phyloP scores from a whole-genome alignment of 2,113 vertebrate genomes.

The Sinocyclocheilus rhinocerous region DNA sequence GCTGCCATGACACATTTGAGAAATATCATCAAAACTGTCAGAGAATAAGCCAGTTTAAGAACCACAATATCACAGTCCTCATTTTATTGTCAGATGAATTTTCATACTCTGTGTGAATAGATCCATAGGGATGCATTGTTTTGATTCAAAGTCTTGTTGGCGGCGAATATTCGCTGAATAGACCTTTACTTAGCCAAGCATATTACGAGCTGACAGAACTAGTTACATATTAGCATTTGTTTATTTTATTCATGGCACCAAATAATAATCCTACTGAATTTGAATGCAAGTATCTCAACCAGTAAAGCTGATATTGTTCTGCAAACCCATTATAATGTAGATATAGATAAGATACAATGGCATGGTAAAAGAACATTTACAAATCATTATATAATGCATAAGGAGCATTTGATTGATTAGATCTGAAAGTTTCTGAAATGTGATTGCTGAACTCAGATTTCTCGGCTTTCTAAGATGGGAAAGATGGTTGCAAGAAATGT shows the following conservation, averaged over 20 bases:
- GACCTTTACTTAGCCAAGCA: background rate
- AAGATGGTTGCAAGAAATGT: background rate
- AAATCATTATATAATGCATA: background rate
- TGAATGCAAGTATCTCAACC: background rate
- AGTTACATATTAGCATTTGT: background rate
- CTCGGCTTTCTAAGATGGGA: background rate
- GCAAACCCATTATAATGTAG: constrained; percentile 3
- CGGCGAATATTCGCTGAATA: background rate
- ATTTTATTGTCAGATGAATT: constrained; percentile 8
- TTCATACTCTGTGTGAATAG: background rate
- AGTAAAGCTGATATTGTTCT: background rate
- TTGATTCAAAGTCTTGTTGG: background rate
- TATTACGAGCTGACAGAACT: background rate
- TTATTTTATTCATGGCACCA: background rate
- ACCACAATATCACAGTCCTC: background rate
- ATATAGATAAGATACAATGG: background rate
- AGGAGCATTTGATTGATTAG: background rate
- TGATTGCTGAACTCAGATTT: background rate
- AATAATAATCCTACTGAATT: background rate
- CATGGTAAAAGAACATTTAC: background rate
- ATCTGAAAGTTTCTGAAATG: background rate
- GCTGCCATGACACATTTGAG: background rate
- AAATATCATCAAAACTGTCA: background rate
- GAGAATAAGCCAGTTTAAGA: background rate
- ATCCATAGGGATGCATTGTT: constrained; percentile 1